phyloP scores from a whole-genome alignment of 2,797 vertebrate genomes.

The Crypturellus tataupa region DNA sequence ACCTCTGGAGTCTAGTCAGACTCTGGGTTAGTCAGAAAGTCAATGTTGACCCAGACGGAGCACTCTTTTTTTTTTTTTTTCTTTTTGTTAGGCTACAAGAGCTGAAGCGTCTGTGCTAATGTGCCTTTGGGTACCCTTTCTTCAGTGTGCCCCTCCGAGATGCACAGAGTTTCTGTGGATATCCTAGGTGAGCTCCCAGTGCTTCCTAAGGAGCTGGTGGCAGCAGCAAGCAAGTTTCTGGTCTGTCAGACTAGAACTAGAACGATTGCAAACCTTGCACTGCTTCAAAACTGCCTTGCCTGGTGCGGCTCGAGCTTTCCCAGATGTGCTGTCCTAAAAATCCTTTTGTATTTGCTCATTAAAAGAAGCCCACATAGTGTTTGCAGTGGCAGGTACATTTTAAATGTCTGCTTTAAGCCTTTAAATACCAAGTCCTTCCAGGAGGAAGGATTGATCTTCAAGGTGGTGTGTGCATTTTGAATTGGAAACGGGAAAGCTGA shows the following conservation, averaged over 20 bases:
- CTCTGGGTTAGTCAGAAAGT: conserved; percentile 52
- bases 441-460: background rate
- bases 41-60: conserved; percentile 39
- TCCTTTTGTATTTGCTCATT: conserved; percentile 53
- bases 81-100: conserved; percentile 36
- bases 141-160: conserved; percentile 9
- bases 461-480: background rate
- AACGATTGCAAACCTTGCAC: background rate
- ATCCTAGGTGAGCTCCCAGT: conserved; percentile 52
- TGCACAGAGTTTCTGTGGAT: conserved; percentile 41
- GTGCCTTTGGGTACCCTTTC: conserved; percentile 43
- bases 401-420: background rate
- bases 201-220: conserved; percentile 38
- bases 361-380: conserved; percentile 67
- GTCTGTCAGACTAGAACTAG: background rate
- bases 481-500: conserved; percentile 53
- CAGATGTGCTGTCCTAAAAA: background rate
- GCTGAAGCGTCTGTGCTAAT: conserved; percentile 8
- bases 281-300: conserved; percentile 65
- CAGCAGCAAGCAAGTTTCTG: conserved; percentile 27
- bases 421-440: conserved; percentile 17
- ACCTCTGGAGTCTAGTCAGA: conserved; percentile 69
- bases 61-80: background rate
- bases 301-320: conserved; percentile 48
- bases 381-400: conserved; percentile 44